A percentile compares a stretch with the other conserved stretches of the same genome.
Conservation (phyloP, 2,797 vertebrate genomes). For the Sebastes trivittatus region DNA sequence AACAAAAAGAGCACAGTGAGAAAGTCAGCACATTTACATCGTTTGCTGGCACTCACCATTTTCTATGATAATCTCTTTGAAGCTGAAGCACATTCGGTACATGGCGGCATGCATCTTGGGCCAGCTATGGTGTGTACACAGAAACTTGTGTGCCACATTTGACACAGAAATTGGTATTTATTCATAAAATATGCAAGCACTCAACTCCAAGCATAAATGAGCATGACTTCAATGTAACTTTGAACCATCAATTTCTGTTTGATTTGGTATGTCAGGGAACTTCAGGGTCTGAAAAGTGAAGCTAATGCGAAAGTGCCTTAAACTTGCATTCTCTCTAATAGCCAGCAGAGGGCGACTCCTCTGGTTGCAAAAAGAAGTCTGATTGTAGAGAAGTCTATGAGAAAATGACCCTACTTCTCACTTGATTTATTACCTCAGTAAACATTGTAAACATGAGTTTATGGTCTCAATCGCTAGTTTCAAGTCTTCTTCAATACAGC, state of each 20-base stretch:
- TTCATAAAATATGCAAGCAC: neutral
- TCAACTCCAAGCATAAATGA: neutral
- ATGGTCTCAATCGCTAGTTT: too few relatives aligned
- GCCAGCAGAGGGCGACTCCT: neutral
- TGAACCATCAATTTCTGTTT: neutral
- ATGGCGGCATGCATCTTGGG: neutral
- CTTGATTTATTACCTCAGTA: neutral
- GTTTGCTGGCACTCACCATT: slow-evolving; percentile 21
- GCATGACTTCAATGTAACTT: neutral
- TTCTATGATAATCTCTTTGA: slow-evolving; percentile 1
- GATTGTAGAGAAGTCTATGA: neutral
- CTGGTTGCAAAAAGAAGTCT: neutral
- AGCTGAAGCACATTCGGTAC: neutral
- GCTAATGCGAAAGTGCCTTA: neutral
- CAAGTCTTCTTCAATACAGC: too few relatives aligned
- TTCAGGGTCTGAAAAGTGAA: neutral
- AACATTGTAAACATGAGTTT: too few relatives aligned
- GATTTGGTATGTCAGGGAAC: neutral
- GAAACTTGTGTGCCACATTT: neutral
- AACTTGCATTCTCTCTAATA: neutral
- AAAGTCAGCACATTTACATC: slow-evolving; percentile 17
- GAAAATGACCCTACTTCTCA: neutral
- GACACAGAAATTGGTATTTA: neutral
- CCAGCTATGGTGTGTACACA: neutral
- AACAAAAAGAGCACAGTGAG: slow-evolving; percentile 12